These are phyloP conservation scores for Seriola aureovittata DNA, from an alignment of 2,113 vertebrate species.

Conservation along the genomic window DNA sequence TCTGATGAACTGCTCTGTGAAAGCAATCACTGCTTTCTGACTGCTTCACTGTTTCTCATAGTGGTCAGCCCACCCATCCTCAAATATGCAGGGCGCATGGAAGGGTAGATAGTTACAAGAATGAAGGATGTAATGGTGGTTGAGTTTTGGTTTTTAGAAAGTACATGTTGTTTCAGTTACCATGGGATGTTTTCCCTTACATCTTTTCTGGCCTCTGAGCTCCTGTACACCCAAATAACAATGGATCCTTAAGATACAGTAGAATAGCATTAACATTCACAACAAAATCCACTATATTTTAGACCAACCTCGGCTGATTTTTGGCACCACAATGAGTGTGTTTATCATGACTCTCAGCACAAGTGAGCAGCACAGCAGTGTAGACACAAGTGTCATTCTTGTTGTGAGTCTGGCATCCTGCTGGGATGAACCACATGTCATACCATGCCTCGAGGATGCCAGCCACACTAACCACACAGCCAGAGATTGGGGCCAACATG, in stretches of 20 bases:
- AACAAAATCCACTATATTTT: background rate
- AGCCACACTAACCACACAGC: conserved; percentile 60
- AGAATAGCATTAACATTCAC: background rate
- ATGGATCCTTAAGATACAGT: background rate
- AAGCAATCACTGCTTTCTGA: conserved; percentile 64
- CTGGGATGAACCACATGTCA: conserved; percentile 66
- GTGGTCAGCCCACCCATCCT: conserved; percentile 66
- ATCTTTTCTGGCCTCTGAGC: conserved; percentile 18
- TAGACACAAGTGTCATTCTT: conserved; percentile 68
- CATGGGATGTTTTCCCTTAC: conserved; percentile 30
- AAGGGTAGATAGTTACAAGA: conserved; percentile 48
- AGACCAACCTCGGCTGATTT: background rate
- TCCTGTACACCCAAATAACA: conserved; percentile 16
- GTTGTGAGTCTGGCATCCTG: conserved; percentile 54
- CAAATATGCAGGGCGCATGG: conserved; percentile 58
- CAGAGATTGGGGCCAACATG: conserved; percentile 49
- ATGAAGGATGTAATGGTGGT: conserved; percentile 42
- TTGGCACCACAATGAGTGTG: background rate
- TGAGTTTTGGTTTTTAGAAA: conserved; percentile 22
- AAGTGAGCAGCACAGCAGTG: conserved; percentile 51
- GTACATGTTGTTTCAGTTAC: conserved; percentile 19
- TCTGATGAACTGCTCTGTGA: conserved; percentile 63
- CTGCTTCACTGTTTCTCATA: conserved; percentile 49
- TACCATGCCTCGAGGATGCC: conserved; percentile 56
- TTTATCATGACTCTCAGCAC: conserved; percentile 33